Base-by-base conservation (phyloP, 1,140 invertebrate species). In the Drosophila pectinifera region DNA sequence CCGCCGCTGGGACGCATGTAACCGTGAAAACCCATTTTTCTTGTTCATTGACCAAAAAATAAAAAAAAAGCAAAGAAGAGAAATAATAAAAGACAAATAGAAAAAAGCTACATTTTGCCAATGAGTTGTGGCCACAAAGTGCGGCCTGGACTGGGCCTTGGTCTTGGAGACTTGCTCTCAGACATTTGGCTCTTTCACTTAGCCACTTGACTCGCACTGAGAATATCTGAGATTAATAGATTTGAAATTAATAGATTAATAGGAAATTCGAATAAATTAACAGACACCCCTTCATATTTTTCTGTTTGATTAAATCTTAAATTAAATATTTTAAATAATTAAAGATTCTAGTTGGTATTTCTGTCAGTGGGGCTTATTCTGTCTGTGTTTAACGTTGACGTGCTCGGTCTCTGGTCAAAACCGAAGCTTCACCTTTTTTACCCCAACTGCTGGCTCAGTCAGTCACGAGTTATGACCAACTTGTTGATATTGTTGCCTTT, bases 11-110 rank as follows among this genome's bases (percentile, higher is more conserved):
- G 83, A 86, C 84, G 83, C 83, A 88, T 89, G 83, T 89, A 88
- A 88, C 83, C 83, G 83, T 88, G 83, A 88, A 88, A 88, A 80
- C 73, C 84, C 72, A 88, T 88, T 88, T 88, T 88, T 88, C 83
- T 88, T 88, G 83, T 88, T 88, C 83, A 88, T 89, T 88, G 83
- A 88, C 83, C 84, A 86, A 85, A 79, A 49, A 77, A 41, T 56
- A 73, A 43, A 61, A 67, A 34, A 39, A 31, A 22, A 26, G 78
- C 74, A 68, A 45, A 67, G 49, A 67, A 77, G 53, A 24, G 18
- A 63, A 86, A 86, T 74, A 55, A 77, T 42, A 65, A 51, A 28
- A 24, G 61, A 22, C 26, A 34, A 22, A 28, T 41, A 45, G 14
- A 31, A 38, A 51, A 53, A 26, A 69, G 20, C 36, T 53, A 73